A percentile compares a stretch with the other conserved stretches of the same genome.
Conservation (phyloP, 2,888 invertebrate genomes). For the Temnothorax ravouxi region DNA sequence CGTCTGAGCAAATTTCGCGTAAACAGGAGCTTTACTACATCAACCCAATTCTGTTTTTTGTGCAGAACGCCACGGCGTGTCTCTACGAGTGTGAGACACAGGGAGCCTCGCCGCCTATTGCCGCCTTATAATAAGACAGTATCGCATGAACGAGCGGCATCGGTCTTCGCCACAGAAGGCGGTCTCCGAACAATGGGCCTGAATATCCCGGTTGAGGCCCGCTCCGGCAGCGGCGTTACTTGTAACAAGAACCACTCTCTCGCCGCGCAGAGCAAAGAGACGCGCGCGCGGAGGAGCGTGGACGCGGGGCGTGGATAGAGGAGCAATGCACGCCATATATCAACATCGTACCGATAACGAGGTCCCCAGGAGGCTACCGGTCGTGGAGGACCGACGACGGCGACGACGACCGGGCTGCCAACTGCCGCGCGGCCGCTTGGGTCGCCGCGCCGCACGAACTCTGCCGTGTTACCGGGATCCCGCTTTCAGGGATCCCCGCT, state of each 20-base stretch:
- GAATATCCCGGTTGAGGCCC: constrained; percentile 65
- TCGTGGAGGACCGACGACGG: constrained; percentile 73
- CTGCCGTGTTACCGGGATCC: constrained; percentile 43
- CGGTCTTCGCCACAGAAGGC: constrained; percentile 78
- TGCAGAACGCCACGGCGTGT: constrained; percentile 73
- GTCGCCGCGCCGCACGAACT: constrained; percentile 60
- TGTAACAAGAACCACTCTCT: constrained; percentile 67
- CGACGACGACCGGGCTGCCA: constrained; percentile 44
- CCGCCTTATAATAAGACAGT: constrained; percentile 85
- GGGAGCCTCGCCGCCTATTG: constrained; percentile 77
- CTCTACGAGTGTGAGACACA: constrained; percentile 81
- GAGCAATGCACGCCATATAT: constrained; percentile 84
- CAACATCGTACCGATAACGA: constrained; percentile 85
- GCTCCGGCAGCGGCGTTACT: constrained; percentile 59
- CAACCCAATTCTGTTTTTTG: background rate
- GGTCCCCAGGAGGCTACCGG: constrained; percentile 84
- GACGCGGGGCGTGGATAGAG: constrained; percentile 80
- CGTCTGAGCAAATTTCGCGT: background rate
- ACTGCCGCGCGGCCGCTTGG: constrained; percentile 61
- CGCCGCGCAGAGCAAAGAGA: constrained; percentile 53
- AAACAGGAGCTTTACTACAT: no score
- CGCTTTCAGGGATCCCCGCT: constrained; percentile 69
- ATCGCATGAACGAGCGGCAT: constrained; percentile 81
- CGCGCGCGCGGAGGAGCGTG: constrained; percentile 66
- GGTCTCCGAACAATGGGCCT: constrained; percentile 79